phyloP scores from a whole-genome alignment of 2,888 invertebrate species.

The Chalcosyrphus nemorum region DNA sequence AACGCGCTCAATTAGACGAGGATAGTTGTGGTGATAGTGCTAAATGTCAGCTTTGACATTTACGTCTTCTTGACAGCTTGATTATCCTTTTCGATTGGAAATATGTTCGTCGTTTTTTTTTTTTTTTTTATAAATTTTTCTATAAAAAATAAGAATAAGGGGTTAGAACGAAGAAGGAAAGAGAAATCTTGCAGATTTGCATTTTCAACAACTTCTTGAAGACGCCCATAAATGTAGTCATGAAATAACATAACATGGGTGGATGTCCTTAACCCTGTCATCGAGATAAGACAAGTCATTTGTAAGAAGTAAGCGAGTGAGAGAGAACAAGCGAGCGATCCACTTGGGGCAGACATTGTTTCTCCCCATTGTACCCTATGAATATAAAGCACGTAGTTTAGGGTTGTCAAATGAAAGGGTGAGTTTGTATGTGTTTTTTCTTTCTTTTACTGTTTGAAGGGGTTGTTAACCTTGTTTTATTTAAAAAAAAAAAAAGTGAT shows the following conservation, averaged over 20 bases:
- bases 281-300: constrained; percentile 58
- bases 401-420: constrained; percentile 44
- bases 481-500: neutral
- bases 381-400: constrained; percentile 57
- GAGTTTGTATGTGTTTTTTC: neutral
- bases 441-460: neutral
- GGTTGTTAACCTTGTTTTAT: constrained; percentile 43
- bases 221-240: constrained; percentile 67
- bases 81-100: constrained; percentile 33
- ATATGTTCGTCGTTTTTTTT: no score
- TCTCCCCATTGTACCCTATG: constrained; percentile 55
- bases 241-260: constrained; percentile 52
- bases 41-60: constrained; percentile 64
- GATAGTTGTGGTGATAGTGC: constrained; percentile 31
- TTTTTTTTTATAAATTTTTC: neutral
- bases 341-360: constrained; percentile 6
- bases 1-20: constrained; percentile 59
- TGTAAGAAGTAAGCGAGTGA: constrained; percentile 38
- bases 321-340: constrained; percentile 20
- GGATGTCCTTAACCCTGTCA: constrained; percentile 71
- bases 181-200: constrained; percentile 62
- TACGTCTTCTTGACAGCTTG: constrained; percentile 59
- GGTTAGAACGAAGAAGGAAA: neutral
- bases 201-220: constrained; percentile 71
- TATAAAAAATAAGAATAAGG: constrained; percentile 42